Evolutionary conservation across 2,797 vertebrate species (phyloP).

Genomic region (Poecilia wingei): DNA sequence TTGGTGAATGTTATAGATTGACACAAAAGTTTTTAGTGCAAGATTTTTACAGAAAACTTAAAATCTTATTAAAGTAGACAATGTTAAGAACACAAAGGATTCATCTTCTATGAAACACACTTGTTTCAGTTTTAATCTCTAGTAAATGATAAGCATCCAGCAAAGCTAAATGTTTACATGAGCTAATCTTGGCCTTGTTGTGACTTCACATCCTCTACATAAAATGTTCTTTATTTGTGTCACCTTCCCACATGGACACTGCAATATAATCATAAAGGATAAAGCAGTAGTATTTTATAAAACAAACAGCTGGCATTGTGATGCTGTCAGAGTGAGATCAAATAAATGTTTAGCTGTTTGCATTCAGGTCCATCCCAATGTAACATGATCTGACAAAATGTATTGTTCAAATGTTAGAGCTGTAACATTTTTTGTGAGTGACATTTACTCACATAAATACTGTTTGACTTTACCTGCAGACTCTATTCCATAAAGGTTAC

Average conservation of each 20-base stretch:
- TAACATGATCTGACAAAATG: neutral
- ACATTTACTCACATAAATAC: too few relatives aligned
- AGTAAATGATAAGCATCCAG: neutral
- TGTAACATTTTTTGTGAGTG: too few relatives aligned
- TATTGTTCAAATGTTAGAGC: neutral
- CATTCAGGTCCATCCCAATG: neutral
- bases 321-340: neutral
- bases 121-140: neutral
- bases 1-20: neutral
- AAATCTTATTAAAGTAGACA: neutral
- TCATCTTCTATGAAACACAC: neutral
- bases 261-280: neutral
- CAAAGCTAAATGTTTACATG: neutral
- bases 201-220: too few relatives aligned
- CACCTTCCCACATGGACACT: neutral
- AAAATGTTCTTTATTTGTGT: neutral
- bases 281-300: neutral
- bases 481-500: too few relatives aligned
- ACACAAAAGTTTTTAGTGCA: neutral
- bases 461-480: too few relatives aligned
- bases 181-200: neutral
- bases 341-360: neutral
- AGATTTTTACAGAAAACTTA: neutral
- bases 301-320: neutral
- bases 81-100: neutral